Conservation (phyloP, 2,888 invertebrate genomes). For the Atherix ibis region DNA sequence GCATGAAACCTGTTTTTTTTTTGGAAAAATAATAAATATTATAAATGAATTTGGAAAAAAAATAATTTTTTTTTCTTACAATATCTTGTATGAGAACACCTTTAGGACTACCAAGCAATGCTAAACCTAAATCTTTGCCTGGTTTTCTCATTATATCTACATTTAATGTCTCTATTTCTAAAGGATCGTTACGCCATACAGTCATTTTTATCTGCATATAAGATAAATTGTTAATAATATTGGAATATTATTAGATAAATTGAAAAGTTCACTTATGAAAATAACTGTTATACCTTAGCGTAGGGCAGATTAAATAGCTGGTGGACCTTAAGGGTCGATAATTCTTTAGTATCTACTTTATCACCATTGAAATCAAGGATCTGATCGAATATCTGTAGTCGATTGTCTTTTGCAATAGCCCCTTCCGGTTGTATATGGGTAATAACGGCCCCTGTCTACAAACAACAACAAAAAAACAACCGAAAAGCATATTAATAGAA, state of each 20-base stretch:
- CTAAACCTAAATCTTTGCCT: conserved; percentile 76
- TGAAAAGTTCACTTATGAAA: no score
- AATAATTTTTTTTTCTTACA: conserved; percentile 39
- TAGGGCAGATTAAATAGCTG: conserved; percentile 70
- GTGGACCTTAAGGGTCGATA: conserved; percentile 70
- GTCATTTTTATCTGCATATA: conserved; percentile 57
- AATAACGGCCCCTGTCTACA: conserved; percentile 75
- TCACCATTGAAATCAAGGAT: conserved; percentile 76
- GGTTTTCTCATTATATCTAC: conserved; percentile 77
- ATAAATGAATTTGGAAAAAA: not conserved
- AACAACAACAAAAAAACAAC: conserved; percentile 2
- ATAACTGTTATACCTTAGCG: conserved; percentile 38
- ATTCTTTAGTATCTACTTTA: conserved; percentile 58
- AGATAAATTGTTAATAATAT: not conserved
- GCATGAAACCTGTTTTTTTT: conserved; percentile 36
- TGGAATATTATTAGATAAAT: no score
- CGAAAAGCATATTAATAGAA: not conserved
- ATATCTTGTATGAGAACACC: conserved; percentile 88
- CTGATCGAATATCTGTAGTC: conserved; percentile 84
- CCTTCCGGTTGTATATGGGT: conserved; percentile 88
- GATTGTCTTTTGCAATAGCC: conserved; percentile 76
- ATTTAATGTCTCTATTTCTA: conserved; percentile 57
- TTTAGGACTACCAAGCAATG: conserved; percentile 62
- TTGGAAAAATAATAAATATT: not conserved
- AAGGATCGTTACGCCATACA: conserved; percentile 63